phyloP scores from a whole-genome alignment of 2,113 vertebrate genomes.

The Mellivora capensis region DNA sequence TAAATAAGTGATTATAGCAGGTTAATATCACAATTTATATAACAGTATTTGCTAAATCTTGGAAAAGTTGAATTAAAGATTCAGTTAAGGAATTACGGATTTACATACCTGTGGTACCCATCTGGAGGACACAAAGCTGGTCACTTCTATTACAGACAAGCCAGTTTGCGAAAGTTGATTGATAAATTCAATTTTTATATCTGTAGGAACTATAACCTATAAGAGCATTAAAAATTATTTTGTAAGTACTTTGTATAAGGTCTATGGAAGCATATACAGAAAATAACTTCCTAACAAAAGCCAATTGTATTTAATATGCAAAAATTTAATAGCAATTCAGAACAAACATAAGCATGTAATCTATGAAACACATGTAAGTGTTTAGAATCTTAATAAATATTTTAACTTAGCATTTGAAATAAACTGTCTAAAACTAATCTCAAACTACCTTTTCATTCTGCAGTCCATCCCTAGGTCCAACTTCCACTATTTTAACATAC shows the following conservation, averaged over 20 bases:
- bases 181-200: conserved; percentile 93
- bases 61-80: neutral
- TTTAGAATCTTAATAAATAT: neutral
- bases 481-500: conserved; percentile 96
- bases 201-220: conserved; percentile 92
- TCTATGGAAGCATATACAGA: neutral
- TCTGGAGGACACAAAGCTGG: conserved; percentile 96
- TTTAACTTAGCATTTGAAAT: neutral
- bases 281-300: conserved; percentile 9
- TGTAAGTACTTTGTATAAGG: neutral
- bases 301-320: conserved; percentile 13
- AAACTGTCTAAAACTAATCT: neutral
- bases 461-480: conserved; percentile 95
- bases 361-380: neutral
- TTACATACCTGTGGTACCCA: conserved; percentile 95
- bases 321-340: neutral
- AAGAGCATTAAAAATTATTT: conserved; percentile 42
- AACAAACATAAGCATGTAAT: neutral
- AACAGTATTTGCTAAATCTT: neutral
- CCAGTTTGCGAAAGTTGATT: conserved; percentile 93
- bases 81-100: neutral
- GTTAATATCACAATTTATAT: neutral
- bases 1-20: neutral
- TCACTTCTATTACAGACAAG: conserved; percentile 92
- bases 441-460: conserved; percentile 95